Evolutionary conservation across 2,888 invertebrate genomes (phyloP), one percentile per base, ranked within the genome.

Genomic region (Eupithecia inturbata): DNA sequence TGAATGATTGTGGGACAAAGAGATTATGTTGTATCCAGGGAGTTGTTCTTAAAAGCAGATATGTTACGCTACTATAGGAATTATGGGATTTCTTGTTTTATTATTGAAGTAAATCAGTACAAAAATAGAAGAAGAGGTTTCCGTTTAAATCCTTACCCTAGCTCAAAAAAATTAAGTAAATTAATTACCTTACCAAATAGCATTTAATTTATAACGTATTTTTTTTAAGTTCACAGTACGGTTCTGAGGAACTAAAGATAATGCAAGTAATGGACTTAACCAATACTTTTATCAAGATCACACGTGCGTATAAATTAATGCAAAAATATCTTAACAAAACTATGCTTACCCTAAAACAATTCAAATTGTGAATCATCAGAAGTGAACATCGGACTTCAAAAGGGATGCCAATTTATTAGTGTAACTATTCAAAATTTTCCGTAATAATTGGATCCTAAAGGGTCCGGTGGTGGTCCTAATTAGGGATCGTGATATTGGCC

Each of bases 381-480:
- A 67, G 33, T 77, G 79, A 78, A 68, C 80, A 78, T 77, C 78
- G 71, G 73, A 76, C 78, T 81, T 83, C 83, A 85, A 88, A 85
- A 88, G 88, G 84, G 82, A 81, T 79, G 77, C 78, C 80, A 82
- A 82, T 85, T 90, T 87, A 91, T 91, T 89, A 89, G 84, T 82
- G 85, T 88, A 88, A 91, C 89, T 89, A 91, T 89, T 89, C 86
- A 86, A 89, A 90, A 90, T 90, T 83, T 88, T 78, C 85, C 85
- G 82, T 87, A 86, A 86, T 93, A 93, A 94, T 94, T 93, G 93
- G 92, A 87, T 83, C 81, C 83, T 88, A 80, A 86, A 86, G 88
- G 85, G 81, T 85, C 83, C 84, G 67, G 81, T 57, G 67, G 81
- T 57, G 57, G 57, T 57, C 81, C 91, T 94, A 94, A 94, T 94